Base-by-base conservation (phyloP, 30 jellyfish, hydroid and myxozoan genomes). In the Hydra vulgaris region DNA sequence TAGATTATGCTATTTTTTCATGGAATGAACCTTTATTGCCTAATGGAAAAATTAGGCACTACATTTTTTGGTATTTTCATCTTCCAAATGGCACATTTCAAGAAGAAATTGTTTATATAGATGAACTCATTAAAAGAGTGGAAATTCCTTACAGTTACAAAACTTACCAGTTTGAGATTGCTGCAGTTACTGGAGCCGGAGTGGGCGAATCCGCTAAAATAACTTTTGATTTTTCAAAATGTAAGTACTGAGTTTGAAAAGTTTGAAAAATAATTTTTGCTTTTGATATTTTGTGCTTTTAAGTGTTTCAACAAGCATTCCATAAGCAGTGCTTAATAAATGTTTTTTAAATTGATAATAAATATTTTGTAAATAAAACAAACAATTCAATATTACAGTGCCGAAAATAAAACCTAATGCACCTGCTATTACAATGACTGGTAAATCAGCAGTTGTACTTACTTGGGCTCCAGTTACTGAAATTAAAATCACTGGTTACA, bases 131-230 rank as follows among this genome's bases (percentile, higher is more conserved):
- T 17, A 18, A 53, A 66, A 18, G 16, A n/a, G 55, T 90, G 73
- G 55, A 26, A 19, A 77, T 74, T 18, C 71, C 85, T 21, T 8
- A 71, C 67, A 93, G 90, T 0, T 85, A 86, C 66, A 79, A 87
- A 24, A n/a, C 66, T 53, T 90, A 85, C 70, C 79, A 74, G 40
- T 90, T 90, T 80, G 26, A 81, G 23, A 87, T 90, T 72, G 90
- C 97, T 22, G 95, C 97, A 21, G 80, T 18, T 53, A 90, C 95
- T 18, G 77, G 73, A 55, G 95, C 95, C 55, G 97, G 97, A 26
- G 73, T 78, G 17, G 95, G 97, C 55, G 71, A 85, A 8, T 74
- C 52, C 78, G 78, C 54, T 27, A 81, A 75, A 71, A 72, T 54
- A 82, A 78, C 23, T 16, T 90, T 90, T 70, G 97, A 90, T 67